Percentiles rank a stretch among this genome's conserved stretches.
Evolutionary conservation across 2,888 invertebrate species (phyloP).

Genomic region (Polydrusus pterygomalis): DNA sequence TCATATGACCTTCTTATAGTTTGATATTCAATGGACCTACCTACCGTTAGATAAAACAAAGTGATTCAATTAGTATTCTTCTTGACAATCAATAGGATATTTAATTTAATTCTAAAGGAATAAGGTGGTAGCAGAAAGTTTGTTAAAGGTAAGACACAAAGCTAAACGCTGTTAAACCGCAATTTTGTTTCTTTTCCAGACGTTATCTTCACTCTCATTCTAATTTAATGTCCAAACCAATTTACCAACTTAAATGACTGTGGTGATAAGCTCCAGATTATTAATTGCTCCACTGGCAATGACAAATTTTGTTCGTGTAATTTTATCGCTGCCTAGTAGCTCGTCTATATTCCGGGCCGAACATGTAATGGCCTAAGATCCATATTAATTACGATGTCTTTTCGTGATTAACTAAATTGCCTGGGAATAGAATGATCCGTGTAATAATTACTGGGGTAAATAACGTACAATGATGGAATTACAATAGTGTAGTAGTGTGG

Average conservation of each 20-base stretch:
- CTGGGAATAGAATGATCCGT: neutral
- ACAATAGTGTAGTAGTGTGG: too few species aligned
- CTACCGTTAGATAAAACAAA: too few species aligned
- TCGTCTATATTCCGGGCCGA: conserved; percentile 24
- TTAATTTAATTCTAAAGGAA: too few species aligned
- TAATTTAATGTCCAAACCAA: conserved; percentile 1
- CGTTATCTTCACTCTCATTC: neutral
- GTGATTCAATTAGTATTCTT: too few species aligned
- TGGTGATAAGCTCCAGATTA: conserved; percentile 27
- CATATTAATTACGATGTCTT: conserved; percentile 27
- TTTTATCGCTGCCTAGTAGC: conserved; percentile 24
- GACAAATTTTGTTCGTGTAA: conserved; percentile 28
- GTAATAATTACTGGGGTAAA: neutral
- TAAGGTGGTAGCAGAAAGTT: too few species aligned
- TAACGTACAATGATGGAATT: neutral
- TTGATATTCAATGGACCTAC: too few species aligned
- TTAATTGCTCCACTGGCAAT: conserved; percentile 27
- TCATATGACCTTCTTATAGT: too few species aligned
- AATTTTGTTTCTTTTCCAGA: neutral
- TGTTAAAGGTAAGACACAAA: too few species aligned
- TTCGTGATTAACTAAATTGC: conserved; percentile 24
- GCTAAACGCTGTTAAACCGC: too few species aligned
- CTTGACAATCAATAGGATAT: too few species aligned
- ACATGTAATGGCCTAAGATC: conserved; percentile 27
- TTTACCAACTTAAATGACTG: conserved; percentile 14